Conservation (phyloP, 2,888 invertebrate genomes). For the Lycaena phlaeas region DNA sequence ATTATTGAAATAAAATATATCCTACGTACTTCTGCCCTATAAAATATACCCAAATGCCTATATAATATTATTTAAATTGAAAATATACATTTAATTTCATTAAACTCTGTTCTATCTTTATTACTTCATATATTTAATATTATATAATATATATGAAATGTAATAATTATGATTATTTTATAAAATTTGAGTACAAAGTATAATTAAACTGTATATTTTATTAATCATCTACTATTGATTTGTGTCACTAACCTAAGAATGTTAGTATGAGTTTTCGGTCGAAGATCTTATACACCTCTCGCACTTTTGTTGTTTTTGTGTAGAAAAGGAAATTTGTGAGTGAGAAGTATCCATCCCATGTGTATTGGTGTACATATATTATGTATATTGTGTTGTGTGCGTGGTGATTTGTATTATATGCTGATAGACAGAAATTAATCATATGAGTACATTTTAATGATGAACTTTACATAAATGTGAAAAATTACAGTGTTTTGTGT, state of each 20-base stretch:
- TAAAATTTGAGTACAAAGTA: too few relatives aligned
- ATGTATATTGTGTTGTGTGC: slow-evolving; percentile 71
- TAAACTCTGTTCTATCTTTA: too few relatives aligned
- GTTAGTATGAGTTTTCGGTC: slow-evolving; percentile 25
- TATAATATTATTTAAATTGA: too few relatives aligned
- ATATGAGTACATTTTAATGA: slow-evolving; percentile 63
- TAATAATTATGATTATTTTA: too few relatives aligned
- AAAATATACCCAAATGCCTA: too few relatives aligned
- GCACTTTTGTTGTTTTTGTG: slow-evolving; percentile 34
- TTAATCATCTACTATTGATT: slow-evolving; percentile 1
- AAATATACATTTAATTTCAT: too few relatives aligned
- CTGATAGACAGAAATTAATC: slow-evolving; percentile 69
- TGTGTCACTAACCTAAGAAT: background rate
- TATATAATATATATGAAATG: too few relatives aligned
- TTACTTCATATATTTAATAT: too few relatives aligned
- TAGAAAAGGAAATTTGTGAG: slow-evolving; percentile 32
- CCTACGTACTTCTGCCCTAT: too few relatives aligned
- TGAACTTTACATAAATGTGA: slow-evolving; percentile 68
- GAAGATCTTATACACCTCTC: slow-evolving; percentile 28
- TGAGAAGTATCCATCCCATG: slow-evolving; percentile 35
- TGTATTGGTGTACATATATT: slow-evolving; percentile 43
- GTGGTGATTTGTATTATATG: slow-evolving; percentile 74
- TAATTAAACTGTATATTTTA: too few relatives aligned
- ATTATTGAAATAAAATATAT: too few relatives aligned
- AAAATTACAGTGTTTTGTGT: slow-evolving; percentile 63